phyloP scores from a whole-genome alignment of 2,888 invertebrate species.

The Apodemia hepburni region DNA sequence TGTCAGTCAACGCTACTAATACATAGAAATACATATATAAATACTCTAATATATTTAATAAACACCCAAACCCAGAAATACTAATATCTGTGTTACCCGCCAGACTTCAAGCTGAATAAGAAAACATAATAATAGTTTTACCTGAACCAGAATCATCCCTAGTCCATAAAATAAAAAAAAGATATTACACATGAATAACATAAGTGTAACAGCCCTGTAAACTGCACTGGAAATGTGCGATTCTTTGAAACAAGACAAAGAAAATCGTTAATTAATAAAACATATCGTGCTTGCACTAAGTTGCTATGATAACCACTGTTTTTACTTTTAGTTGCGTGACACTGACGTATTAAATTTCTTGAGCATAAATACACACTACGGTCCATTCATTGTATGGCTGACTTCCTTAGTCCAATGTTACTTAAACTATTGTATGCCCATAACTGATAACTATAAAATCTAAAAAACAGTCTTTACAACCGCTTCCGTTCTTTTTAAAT shows the following conservation, averaged over 20 bases:
- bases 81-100: too few relatives aligned
- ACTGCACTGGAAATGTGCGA: neutral
- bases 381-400: neutral
- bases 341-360: neutral
- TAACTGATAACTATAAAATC: neutral
- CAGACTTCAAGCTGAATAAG: too few relatives aligned
- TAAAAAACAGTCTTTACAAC: too few relatives aligned
- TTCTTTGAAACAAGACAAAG: constrained; percentile 7
- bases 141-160: too few relatives aligned
- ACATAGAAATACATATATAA: too few relatives aligned
- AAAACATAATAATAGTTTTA: too few relatives aligned
- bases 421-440: neutral
- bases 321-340: constrained; percentile 11
- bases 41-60: too few relatives aligned
- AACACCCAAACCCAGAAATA: too few relatives aligned
- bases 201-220: neutral
- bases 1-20: too few relatives aligned
- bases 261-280: constrained; percentile 10
- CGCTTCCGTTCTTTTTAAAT: too few relatives aligned
- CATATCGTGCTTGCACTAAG: neutral
- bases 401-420: constrained; percentile 4
- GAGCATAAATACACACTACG: neutral
- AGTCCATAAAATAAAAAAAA: too few relatives aligned
- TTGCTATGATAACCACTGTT: constrained; percentile 1
- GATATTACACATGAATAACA: too few relatives aligned